Evolutionary conservation across 2,888 invertebrate species (phyloP).

Genomic region (Sipha maydis): DNA sequence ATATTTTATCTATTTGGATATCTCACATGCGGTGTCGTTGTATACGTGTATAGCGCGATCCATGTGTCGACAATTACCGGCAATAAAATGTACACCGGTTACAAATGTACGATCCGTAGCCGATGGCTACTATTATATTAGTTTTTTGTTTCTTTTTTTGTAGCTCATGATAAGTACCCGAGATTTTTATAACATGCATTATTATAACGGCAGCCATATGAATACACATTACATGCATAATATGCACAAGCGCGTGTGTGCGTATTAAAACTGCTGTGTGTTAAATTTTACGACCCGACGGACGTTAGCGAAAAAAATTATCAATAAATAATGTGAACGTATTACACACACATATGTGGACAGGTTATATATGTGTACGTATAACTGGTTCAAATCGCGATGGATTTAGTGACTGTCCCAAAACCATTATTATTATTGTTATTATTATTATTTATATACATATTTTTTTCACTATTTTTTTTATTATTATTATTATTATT

Average conservation of each 20-base stretch:
- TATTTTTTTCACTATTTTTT: neutral
- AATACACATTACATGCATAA: neutral
- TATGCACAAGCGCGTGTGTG: neutral
- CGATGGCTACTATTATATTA: neutral
- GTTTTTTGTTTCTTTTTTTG: neutral
- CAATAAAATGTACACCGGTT: conserved; percentile 11
- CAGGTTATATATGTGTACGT: neutral
- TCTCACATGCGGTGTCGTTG: neutral
- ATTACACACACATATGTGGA: neutral
- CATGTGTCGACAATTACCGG: conserved; percentile 34
- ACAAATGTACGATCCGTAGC: neutral
- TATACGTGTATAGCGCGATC: neutral
- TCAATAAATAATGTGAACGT: neutral
- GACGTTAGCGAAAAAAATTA: neutral
- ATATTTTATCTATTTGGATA: neutral
- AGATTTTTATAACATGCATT: conserved; percentile 7
- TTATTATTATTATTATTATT: neutral
- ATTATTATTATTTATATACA: neutral
- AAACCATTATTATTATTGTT: conserved; percentile 13
- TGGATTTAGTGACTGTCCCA: conserved; percentile 17
- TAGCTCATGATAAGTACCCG: neutral
- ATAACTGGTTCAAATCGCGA: conserved; percentile 2
- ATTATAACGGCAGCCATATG: neutral
- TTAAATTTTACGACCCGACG: neutral
- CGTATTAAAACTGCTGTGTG: neutral